Base-by-base conservation (phyloP, 2,888 invertebrate species). In the Cantharis lateralis region DNA sequence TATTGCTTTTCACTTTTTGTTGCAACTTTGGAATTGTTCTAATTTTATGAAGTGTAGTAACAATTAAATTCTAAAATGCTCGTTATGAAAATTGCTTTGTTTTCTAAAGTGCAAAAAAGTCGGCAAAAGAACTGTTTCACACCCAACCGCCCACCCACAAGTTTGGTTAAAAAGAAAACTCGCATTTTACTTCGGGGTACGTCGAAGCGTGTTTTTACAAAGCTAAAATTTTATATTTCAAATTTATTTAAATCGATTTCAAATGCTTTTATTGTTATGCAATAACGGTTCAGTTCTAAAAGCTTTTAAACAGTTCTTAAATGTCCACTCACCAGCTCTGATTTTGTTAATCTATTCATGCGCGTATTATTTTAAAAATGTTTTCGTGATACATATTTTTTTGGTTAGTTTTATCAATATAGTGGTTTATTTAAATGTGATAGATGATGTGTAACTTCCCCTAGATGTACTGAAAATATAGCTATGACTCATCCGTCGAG, bases 401-500 rank as follows among this genome's bases (percentile, higher is more conserved):
- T 66, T 66, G 64, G 20, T 48, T 48, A n/a, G 48, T 48, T 48
- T 48, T 48, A 48, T 48, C 48, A 2, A 48, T 48, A n/a, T n/a
- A 48, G 63, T 73, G 68, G 32, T 66, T 77, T n/a, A 26, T 72
- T 69, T 70, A 64, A 20, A 72, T 28, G 70, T 32, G 48, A 68
- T 74, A 63, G 72, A 75, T 79, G 79, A 79, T 77, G 72, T 75
- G 75, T 75, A 74, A 70, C 73, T 74, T 72, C 71, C 74, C 77
- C 72, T 32, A 48, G 68, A 68, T 71, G 62, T 71, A 69, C 73
- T 79, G 75, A 77, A 77, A 73, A 78, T 74, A 74, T 74, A 70
- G 71, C 75, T 75, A 74, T 79, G 79, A 79, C 73, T 79, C 79
- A 79, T 69, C 72, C 79, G 77, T 78, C 79, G 79, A 48, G 75